Evolutionary conservation across 1,140 invertebrate genomes (phyloP), one percentile per base, ranked within the genome.

Genomic region (Phymorhynchus buccinoides): DNA sequence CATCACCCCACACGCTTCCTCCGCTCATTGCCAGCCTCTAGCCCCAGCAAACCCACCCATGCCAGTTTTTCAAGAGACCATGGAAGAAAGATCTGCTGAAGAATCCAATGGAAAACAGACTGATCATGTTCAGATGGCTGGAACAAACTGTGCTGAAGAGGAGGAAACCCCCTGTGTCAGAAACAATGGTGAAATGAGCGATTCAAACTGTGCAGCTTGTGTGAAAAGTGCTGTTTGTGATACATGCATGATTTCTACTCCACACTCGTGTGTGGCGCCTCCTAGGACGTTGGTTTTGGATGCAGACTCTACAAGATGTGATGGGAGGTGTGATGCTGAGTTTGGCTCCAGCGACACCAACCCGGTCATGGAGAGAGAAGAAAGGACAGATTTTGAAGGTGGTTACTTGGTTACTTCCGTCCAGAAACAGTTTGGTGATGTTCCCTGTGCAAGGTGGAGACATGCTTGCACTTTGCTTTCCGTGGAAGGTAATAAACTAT

Each of bases 381-480:
- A 84, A 44, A 30, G 18, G 30, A 77, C 83, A 3, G 37, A 84
- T 2, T 84, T 77, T 75, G 71, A 75, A 44, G 75, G 71, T 44
- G 83, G 75, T 48, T n/a, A 62, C 66, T 12, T 87, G 71, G 1
- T 84, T n/a, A 84, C 78, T 75, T 77, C 44, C 62, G 83, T 90
- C 32, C 73, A 90, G 7, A 37, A 87, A 27, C 85, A 86, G 22
- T 83, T 12, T 32, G 91, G 90, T 27, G 85, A 88, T n/a, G 71
- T 89, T 30, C 92, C 92, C 12, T 86, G 79, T 66, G 85, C 90
- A 18, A 88, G 92, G 83, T 94, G 93, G 93, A 87, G 93, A 44
- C 93, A 94, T 83, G 88, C 92, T 85, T 87, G 90, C 42, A 85
- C 88, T 39, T 22, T 86, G 81, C 86, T 90, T 27, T 14, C 87